Base-by-base conservation (phyloP, 2,888 invertebrate genomes). In the Nesidiocoris tenuis region DNA sequence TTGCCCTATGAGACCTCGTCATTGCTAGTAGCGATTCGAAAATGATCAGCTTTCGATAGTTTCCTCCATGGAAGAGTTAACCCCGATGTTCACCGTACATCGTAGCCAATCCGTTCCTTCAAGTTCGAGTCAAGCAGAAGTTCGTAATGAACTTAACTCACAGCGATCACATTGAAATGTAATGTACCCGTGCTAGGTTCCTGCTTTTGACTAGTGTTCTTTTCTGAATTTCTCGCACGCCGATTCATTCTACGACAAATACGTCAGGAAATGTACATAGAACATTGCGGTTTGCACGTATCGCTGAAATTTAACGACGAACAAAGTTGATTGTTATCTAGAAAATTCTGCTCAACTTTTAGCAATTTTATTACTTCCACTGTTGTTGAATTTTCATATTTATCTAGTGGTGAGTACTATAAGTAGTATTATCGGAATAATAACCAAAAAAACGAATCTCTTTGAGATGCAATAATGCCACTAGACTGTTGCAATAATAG, bases 331-430 rank as follows among this genome's bases (percentile, higher is more conserved):
- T 74, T 64, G 66, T 67, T 75, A 75, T 75, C 24, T 75, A 75
- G 61, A 21, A 63, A 74, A 74, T 74, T 74, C 74, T 74, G 74
- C 74, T 74, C 74, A 74, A 74, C 64, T 55, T 64, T 64, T 74
- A 54, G 72, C 72, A 39, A 56, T 74, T 64, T 24, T 57, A 67
- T 67, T 72, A 70, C 70, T 72, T 72, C 72, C 74, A 74, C 74
- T 74, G 63, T 74, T 64, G 55, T 64, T 70, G 59, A 59, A 17
- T 39, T 57, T 70, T 61, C 59, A 59, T 70, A 70, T 59, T 39
- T 24, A 57, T 70, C 23, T 70, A 70, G 61, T 18, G 39, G 61
- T 70, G 67, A 67, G 22, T 18, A 67, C 22, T 18, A 67, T 22
- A 5, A 59, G 21, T 54, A 56, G 55, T 67, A 67, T 56, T 67